Conservation (phyloP, 2,113 vertebrate genomes). For the Microcebus jonahi region DNA sequence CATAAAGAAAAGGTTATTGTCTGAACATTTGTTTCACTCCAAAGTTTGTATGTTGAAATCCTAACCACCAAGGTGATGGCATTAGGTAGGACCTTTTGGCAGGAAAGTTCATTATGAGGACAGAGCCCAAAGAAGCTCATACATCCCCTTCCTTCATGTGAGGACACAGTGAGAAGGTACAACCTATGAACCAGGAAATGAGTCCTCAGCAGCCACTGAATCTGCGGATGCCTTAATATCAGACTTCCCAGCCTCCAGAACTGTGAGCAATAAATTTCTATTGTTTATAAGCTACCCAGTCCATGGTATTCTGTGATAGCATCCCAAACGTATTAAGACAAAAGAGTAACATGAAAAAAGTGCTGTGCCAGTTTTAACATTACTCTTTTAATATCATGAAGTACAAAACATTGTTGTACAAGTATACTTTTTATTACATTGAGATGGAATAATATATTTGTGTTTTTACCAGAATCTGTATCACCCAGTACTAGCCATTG, state of each 20-base stretch:
- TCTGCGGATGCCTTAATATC: neutral
- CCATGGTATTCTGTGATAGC: neutral
- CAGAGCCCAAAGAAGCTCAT: neutral
- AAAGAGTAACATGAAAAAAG: constrained; percentile 65
- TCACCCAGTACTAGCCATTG: neutral
- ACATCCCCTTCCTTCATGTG: neutral
- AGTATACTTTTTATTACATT: constrained; percentile 82
- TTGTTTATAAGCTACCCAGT: neutral
- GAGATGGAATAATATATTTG: constrained; percentile 78
- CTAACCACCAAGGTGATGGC: neutral
- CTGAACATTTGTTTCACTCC: neutral
- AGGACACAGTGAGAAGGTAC: neutral
- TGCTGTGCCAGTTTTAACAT: constrained; percentile 81
- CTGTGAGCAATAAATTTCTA: neutral
- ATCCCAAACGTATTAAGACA: neutral
- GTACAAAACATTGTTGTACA: constrained; percentile 86
- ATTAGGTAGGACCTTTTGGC: neutral
- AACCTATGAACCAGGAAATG: neutral
- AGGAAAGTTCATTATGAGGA: neutral
- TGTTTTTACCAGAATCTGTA: constrained; percentile 62
- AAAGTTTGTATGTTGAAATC: neutral
- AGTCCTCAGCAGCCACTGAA: neutral
- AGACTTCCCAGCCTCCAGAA: neutral
- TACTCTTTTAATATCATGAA: constrained; percentile 86
- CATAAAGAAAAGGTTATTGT: constrained; percentile 37